Evolutionary conservation across 1,140 invertebrate species (phyloP).

Genomic region (Lordiphosa mommai): DNA sequence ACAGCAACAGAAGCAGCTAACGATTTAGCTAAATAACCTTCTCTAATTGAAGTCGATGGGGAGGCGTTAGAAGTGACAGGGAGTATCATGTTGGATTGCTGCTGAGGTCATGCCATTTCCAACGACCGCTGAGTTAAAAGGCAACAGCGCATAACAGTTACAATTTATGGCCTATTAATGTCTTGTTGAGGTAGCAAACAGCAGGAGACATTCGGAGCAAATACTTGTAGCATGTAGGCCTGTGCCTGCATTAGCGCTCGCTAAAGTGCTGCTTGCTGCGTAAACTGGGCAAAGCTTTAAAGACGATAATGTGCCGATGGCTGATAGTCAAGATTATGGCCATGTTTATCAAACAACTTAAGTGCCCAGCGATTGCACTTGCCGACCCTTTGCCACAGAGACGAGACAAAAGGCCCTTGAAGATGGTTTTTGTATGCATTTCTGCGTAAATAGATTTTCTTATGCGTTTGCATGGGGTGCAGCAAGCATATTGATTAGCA

Average conservation of each 20-base stretch:
- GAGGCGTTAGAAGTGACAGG: conserved; percentile 3
- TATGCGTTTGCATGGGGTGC: conserved; percentile 48
- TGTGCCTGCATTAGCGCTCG: conserved; percentile 3
- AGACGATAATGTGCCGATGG: conserved; percentile 41
- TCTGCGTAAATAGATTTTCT: conserved; percentile 39
- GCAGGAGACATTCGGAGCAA: conserved; percentile 24
- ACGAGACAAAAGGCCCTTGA: conserved; percentile 26
- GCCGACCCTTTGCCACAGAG: conserved; percentile 24
- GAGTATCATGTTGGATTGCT: neutral
- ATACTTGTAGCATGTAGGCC: conserved; percentile 23
- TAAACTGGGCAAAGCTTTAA: conserved; percentile 26
- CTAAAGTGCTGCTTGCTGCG: neutral
- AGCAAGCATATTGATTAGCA: conserved; percentile 30
- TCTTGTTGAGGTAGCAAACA: conserved; percentile 50
- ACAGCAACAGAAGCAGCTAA: conserved; percentile 62
- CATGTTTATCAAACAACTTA: conserved; percentile 55
- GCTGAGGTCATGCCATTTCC: conserved; percentile 52
- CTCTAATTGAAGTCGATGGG: conserved; percentile 68
- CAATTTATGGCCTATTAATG: conserved; percentile 78
- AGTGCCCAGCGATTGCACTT: conserved; percentile 63
- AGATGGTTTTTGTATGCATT: conserved; percentile 33
- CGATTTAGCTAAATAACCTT: conserved; percentile 74
- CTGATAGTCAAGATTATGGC: conserved; percentile 56
- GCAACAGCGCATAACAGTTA: conserved; percentile 74
- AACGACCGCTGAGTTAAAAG: conserved; percentile 68